Base-by-base conservation (phyloP, 2,888 invertebrate species). In the Melipona bicolor region DNA sequence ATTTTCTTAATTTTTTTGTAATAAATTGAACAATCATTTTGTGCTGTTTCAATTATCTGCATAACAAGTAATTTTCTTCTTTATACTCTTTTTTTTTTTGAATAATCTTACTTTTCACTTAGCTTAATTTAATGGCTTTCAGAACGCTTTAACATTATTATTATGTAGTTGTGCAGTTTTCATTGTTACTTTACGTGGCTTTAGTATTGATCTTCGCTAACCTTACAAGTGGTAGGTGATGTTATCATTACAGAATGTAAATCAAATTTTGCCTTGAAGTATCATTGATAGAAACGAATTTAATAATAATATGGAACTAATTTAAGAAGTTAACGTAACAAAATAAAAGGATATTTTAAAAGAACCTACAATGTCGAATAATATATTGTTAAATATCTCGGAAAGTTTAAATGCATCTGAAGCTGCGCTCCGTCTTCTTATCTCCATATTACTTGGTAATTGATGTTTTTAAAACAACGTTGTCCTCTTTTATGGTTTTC, bases 391-490 rank as follows among this genome's bases (percentile, higher is more conserved):
- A 32, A 84, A 77, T 50, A 77, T 96, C 5, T 96, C 96, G 0
- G 88, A 90, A 49, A 62, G 94, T 1, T 93, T 96, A 70, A 96
- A 96, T 1, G 96, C 96, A 0, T 95, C 96, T 0, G 96, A 96
- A 83, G 96, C 96, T 21, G 97, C 97, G 0, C 86, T 97, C 2
- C 96, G 96, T 15, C 94, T 97, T 19, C 92, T 97, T 0, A 90
- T 96, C 56, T 96, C 97, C 0, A 95, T 97, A 82, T 85, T 97
- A 27, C 94, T 96, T 90, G 96, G 96, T 95, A 96, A 96, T 59
- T 79, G 61, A 62, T 50, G 17, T 59, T 27, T 67, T 61, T 36
- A 64, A 15, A 27, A n/a, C 61, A 13, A 36, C 27, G 69, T 59
- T 43, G 21, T 50, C 11, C n/a, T 32, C 59, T 67, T 69, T 69